phyloP scores from a whole-genome alignment of 2,113 vertebrate genomes.

The Atrichornis clamosus region DNA sequence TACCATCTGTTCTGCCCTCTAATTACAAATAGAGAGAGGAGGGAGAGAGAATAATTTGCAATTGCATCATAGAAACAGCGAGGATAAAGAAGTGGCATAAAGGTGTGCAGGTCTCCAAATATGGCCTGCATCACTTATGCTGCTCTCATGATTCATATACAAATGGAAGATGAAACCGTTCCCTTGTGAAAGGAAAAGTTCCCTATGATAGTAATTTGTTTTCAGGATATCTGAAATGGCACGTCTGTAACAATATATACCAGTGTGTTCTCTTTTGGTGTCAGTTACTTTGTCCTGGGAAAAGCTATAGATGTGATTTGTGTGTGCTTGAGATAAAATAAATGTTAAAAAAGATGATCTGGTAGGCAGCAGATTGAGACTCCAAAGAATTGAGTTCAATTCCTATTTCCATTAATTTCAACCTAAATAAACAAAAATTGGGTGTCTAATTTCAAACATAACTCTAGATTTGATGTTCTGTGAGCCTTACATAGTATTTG shows the following conservation, averaged over 20 bases:
- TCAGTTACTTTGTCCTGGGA: neutral
- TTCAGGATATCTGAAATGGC: slow-evolving; percentile 1
- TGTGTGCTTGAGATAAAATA: neutral
- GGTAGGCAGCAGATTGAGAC: neutral
- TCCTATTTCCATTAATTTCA: neutral
- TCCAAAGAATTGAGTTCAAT: neutral
- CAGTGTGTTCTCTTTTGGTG: neutral
- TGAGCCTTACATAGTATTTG: neutral
- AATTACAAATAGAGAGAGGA: slow-evolving; percentile 27
- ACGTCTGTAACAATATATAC: neutral
- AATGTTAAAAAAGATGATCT: neutral
- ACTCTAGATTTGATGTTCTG: neutral
- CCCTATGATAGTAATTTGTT: neutral
- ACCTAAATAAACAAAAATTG: neutral
- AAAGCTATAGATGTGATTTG: neutral
- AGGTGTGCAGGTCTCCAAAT: neutral
- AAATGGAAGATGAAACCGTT: slow-evolving; percentile 23
- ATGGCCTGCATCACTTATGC: neutral
- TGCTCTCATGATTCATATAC: neutral
- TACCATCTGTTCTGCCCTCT: slow-evolving; percentile 50
- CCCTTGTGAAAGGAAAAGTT: neutral
- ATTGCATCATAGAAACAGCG: neutral
- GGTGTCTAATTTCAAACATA: neutral
- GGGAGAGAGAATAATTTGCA: neutral
- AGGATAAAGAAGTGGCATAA: neutral